Percentiles rank a stretch among this genome's conserved stretches.
Evolutionary conservation across 1,140 invertebrate species (phyloP).

Genomic region (Periplaneta americana): DNA sequence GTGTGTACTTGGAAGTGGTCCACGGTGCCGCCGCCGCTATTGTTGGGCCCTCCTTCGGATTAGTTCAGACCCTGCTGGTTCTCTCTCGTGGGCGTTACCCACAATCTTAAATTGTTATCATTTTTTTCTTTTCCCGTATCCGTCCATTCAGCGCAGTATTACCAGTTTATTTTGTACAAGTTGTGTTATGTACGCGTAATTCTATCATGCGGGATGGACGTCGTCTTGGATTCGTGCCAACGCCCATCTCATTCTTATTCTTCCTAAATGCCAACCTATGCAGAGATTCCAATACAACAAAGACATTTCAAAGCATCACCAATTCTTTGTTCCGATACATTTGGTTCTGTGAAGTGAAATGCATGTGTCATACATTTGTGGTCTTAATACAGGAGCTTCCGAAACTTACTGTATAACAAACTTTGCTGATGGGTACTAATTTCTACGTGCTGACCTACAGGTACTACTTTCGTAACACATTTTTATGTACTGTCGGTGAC

Average conservation of each 20-base stretch:
- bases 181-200: background rate
- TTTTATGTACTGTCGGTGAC: no score
- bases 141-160: background rate
- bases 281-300: background rate
- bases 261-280: background rate
- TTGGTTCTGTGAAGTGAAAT: no score
- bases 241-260: background rate
- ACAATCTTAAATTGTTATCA: background rate
- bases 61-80: background rate
- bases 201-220: background rate
- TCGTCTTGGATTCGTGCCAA: background rate
- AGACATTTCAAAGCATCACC: background rate
- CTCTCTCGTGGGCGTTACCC: background rate
- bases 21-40: background rate
- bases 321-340: background rate
- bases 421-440: no score
- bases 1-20: background rate
- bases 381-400: no score
- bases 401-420: no score
- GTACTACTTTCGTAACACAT: no score
- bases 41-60: background rate
- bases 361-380: no score
- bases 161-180: background rate
- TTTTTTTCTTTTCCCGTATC: background rate
- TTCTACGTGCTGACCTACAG: no score